Evolutionary conservation across 2,888 invertebrate species (phyloP), one percentile per base, ranked within the genome.

Genomic region (Noctua janthe): DNA sequence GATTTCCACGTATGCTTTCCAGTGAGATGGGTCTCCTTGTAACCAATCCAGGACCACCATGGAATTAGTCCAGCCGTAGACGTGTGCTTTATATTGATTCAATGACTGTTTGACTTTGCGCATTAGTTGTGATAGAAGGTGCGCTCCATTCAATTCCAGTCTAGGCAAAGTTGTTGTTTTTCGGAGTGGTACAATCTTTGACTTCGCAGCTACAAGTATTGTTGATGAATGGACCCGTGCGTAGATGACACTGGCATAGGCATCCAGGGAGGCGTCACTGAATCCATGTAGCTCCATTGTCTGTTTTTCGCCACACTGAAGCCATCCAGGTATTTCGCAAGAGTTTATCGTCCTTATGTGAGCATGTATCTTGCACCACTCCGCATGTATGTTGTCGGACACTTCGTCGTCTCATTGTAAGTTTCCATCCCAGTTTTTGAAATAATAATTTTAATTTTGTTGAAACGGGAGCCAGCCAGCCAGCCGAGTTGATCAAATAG

Each of bases 131-230:
- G 64, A 64, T 17, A 64, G 29, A 15, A 78, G 20, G 17, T 43
- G 39, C 11, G 70, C 74, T 70, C 74, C 70, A 29, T 51, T 69
- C 10, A 71, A 23, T 70, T 79, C 74, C 1, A 74, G 74, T 64
- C 8, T 74, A 1, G 79, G 70, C 23, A 79, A 54, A 64, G 70
- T 74, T 70, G 47, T 70, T 59, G n/a, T 6, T 72, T 43, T 59
- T 20, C 39, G 23, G 59, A 35, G 59, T 29, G 78, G 74, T 54
- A 74, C 78, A 29, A 67, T 54, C 8, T 72, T 67, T 0, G 72
- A 72, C 15, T 87, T 76, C 88, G 82, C 91, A 89, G 49, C 85
- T 1, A 79, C 71, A 1, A 79, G 70, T 43, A 20, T 64, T 29
- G 56, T 74, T 39, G 49, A 15, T 20, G 43, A 11, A 1, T 23